phyloP scores from a whole-genome alignment of 2,888 invertebrate species.

The Oscheius sp. region DNA sequence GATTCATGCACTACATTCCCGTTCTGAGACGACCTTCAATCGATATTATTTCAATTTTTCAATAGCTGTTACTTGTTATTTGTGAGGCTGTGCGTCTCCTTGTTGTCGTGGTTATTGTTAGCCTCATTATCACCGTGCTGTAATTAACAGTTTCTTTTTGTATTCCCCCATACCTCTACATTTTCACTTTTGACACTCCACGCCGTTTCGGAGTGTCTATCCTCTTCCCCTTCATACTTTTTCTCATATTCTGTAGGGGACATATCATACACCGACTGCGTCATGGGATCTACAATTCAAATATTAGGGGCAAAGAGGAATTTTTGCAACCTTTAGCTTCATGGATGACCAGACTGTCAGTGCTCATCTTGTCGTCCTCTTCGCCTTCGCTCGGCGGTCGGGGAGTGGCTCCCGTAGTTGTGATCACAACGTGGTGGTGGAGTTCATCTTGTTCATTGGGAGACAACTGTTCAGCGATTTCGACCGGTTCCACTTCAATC shows the following conservation, averaged over 20 bases:
- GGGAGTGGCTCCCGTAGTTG: conserved; percentile 26
- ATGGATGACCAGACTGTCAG: conserved; percentile 50
- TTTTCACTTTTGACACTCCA: conserved; percentile 20
- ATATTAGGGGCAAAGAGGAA: too few species aligned
- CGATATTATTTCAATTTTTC: not conserved
- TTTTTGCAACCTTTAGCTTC: conserved; percentile 4
- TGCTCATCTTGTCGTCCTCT: conserved; percentile 44
- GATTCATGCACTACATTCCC: conserved; percentile 31
- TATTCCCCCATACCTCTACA: not conserved
- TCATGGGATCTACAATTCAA: conserved; percentile 14
- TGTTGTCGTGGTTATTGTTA: conserved; percentile 22
- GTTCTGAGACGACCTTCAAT: conserved; percentile 29
- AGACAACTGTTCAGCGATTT: conserved; percentile 20
- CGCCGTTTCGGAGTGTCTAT: conserved; percentile 16
- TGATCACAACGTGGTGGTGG: conserved; percentile 29
- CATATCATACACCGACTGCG: conserved; percentile 19
- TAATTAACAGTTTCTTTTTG: not conserved
- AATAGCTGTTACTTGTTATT: not conserved
- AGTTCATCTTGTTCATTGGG: conserved; percentile 15
- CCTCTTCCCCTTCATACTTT: conserved; percentile 16
- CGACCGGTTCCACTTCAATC: conserved; percentile 25
- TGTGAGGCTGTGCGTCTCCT: conserved; percentile 10
- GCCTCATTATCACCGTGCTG: conserved; percentile 14
- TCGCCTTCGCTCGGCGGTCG: conserved; percentile 27
- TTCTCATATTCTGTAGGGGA: conserved; percentile 20